phyloP scores from a whole-genome alignment of 2,797 vertebrate species.

The Hippoglossus hippoglossus region DNA sequence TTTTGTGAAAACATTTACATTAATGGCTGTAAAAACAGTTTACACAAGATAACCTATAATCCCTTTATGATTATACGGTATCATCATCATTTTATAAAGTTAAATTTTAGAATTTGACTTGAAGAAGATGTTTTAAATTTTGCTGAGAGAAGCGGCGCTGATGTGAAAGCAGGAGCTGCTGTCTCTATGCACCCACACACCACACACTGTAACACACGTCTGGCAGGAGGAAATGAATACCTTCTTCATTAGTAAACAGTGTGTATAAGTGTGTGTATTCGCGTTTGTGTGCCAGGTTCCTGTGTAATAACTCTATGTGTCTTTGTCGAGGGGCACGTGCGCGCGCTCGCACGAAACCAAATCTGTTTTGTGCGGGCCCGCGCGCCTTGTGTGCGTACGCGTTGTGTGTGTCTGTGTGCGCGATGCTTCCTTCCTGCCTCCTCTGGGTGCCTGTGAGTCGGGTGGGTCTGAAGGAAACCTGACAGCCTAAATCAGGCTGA shows the following conservation, averaged over 20 bases:
- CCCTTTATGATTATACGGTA: no score
- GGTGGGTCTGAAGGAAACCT: constrained; percentile 72
- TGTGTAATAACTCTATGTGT: constrained; percentile 14
- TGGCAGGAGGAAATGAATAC: constrained; percentile 39
- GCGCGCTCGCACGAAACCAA: neutral
- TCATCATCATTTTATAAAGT: constrained; percentile 1
- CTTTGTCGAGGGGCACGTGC: constrained; percentile 7
- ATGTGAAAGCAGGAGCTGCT: constrained; percentile 33
- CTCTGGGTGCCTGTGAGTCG: constrained; percentile 62
- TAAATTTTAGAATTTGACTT: constrained; percentile 23
- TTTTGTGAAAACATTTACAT: no score
- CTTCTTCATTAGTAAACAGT: constrained; percentile 44
- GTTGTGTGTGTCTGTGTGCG: constrained; percentile 7
- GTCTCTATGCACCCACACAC: constrained; percentile 43
- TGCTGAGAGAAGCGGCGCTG: constrained; percentile 5
- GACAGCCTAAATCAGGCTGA: constrained; percentile 76
- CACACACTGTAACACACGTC: constrained; percentile 23
- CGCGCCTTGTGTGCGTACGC: neutral
- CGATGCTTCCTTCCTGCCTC: constrained; percentile 71
- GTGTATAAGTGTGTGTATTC: constrained; percentile 12
- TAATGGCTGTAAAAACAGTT: no score
- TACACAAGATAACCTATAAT: no score
- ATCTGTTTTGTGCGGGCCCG: neutral
- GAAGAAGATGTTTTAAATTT: neutral
- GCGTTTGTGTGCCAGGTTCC: constrained; percentile 11